These are phyloP conservation scores for Parazoanthus darwini DNA, from an alignment of 92 coral and sea anemone species.

Conservation along the genomic window DNA sequence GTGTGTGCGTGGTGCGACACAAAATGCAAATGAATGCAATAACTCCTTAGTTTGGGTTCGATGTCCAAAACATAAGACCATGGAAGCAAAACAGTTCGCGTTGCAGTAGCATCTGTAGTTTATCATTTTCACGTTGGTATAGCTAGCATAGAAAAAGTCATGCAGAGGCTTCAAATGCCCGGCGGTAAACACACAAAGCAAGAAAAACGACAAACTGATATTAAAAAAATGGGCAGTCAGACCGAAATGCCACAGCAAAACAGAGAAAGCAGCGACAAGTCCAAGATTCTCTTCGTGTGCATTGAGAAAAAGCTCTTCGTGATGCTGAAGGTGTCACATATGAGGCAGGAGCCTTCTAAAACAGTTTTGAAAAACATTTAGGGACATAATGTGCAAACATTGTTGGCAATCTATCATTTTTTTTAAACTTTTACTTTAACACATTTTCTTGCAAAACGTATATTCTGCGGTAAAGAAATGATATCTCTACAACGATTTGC, in stretches of 20 bases:
- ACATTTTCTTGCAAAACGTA: conserved; percentile 34
- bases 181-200: conserved; percentile 26
- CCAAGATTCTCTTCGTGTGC: neutral
- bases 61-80: conserved; percentile 49
- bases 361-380: conserved; percentile 17
- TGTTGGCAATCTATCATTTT: too few species aligned
- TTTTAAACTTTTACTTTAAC: conserved; percentile 12
- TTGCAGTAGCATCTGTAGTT: conserved; percentile 57
- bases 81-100: conserved; percentile 33
- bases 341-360: conserved; percentile 39
- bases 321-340: conserved; percentile 9
- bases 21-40: conserved; percentile 51
- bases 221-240: conserved; percentile 21
- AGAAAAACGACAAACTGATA: conserved; percentile 21
- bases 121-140: conserved; percentile 61
- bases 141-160: conserved; percentile 53
- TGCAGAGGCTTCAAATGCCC: conserved; percentile 54
- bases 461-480: conserved; percentile 47
- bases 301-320: conserved; percentile 19
- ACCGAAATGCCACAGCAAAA: conserved; percentile 20
- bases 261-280: conserved; percentile 11
- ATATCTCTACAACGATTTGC: conserved; percentile 38
- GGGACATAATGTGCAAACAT: conserved; percentile 5
- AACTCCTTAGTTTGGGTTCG: conserved; percentile 58
- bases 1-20: conserved; percentile 57